These are phyloP conservation scores for Pyrocephalus nanus DNA, from an alignment of 2,797 vertebrate genomes.

Conservation along the genomic window DNA sequence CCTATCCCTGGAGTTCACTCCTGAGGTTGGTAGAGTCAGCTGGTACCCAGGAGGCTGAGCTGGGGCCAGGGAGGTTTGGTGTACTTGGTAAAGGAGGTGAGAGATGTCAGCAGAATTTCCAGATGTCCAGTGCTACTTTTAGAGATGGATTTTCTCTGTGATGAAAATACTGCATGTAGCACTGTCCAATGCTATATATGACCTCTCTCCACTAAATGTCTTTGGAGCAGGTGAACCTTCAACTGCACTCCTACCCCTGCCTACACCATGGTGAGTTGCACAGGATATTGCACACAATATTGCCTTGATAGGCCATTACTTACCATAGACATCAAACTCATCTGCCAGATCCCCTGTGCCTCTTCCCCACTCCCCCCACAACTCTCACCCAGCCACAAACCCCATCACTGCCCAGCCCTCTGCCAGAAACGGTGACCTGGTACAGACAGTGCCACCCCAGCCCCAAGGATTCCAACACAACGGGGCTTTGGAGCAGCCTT, in stretches of 20 bases:
- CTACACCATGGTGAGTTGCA: neutral
- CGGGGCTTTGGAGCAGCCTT: neutral
- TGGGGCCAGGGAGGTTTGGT: neutral
- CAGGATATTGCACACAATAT: neutral
- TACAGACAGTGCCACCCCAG: neutral
- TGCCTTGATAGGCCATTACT: neutral
- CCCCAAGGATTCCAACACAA: neutral
- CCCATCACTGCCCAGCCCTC: neutral
- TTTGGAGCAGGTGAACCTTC: neutral
- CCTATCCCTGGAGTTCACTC: neutral
- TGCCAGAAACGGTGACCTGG: neutral
- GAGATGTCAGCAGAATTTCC: neutral
- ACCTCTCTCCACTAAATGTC: neutral
- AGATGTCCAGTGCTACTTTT: neutral
- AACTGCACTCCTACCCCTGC: neutral
- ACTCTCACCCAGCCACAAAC: neutral
- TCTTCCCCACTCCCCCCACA: rapidly evolving
- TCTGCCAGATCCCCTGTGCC: neutral
- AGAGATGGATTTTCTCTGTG: neutral
- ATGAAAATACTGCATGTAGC: neutral
- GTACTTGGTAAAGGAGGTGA: neutral
- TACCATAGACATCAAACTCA: neutral
- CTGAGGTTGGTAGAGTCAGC: neutral
- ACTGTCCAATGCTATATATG: neutral
- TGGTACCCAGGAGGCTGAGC: neutral